Evolutionary conservation across 2,113 vertebrate genomes (phyloP), one percentile per base, ranked within the genome.

Genomic region (Gymnobelideus leadbeateri): DNA sequence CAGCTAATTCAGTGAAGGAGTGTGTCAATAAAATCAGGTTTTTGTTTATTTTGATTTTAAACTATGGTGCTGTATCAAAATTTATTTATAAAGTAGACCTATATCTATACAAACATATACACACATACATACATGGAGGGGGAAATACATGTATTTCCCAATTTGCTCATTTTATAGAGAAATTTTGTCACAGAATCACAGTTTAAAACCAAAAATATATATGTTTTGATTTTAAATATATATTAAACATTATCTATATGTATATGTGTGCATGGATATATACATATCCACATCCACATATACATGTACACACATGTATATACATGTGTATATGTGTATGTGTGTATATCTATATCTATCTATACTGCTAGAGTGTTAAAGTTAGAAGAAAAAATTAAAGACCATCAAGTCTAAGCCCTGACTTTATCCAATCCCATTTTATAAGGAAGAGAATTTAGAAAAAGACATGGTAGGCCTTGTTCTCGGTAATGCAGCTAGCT

Each of bases 231-330:
- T 61, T 61, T 61, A 68, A 68, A 37, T 68, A 68, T 68, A 68
- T 37, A 68, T 37, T 37, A 68, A 37, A 14, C 57, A 68, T 4
- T 25, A 11, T 31, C 11, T 11, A 12, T 31, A 3, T 3, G 11
- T 31, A 3, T 3, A 12, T 11, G 31, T 0, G 26, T 10, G 31
- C 6, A 10, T 2, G 10, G 2, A 61, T 28, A 12, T 10, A 12
- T 28, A 61, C n/a, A n/a, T n/a, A n/a, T n/a, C n/a, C 3, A 3
- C 25, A 14, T 28, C 7, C 1, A 28, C 26, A 10, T 57, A 9
- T 8, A 28, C 25, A 57, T 26, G 9, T 8, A 28, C 26, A 26
- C 26, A 21, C 7, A 26, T 25, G 25, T 55, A 26, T 26, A 26
- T 2, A 57, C 2, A 24, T 23, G 6, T 54, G 52, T 53, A 24